Base-by-base conservation (phyloP, 2,888 invertebrate species). In the Dione vanillae region DNA sequence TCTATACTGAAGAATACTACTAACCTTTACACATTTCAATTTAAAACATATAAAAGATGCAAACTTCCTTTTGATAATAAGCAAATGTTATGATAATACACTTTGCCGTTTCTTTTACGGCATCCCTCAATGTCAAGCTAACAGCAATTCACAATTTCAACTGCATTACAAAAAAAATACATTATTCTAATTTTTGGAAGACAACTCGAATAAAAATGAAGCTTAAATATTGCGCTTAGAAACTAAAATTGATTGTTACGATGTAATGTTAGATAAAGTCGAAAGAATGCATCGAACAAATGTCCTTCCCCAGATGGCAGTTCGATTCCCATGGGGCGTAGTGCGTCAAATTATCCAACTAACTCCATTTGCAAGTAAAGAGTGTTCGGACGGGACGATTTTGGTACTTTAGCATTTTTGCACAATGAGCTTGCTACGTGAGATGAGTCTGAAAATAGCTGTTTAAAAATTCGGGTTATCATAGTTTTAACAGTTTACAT, bases 301-400 rank as follows among this genome's bases (percentile, higher is more conserved):
- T 76, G 58, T 78, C 81, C 79, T 78, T 80, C 83, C 83, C 84
- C 82, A 85, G 83, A 83, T 85, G 83, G 82, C 81, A 78, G 84
- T 84, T 85, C 79, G 52, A 77, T 75, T 85, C 89, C 85, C 88
- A 51, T 72, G 83, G 81, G 88, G 83, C 77, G 73, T 73, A 77
- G 75, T 75, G 78, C 78, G 80, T 86, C 86, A 85, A 87, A 88
- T 89, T 87, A 88, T 88, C 88, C 87, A 87, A 86, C 87, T 87
- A 89, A 89, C 86, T 87, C 83, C 85, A 87, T 89, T 88, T 87
- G 86, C 86, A 77, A 85, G 84, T 82, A 80, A 56, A 74, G 68
- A 20, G 65, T 67, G 66, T 66, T 54, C 70, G 67, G 69, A 65
- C 74, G 71, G 75, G 75, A 68, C 56, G 0, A 70, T 78, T 76